Evolutionary conservation across 2,797 vertebrate species (phyloP).

Genomic region (Amblyraja radiata): DNA sequence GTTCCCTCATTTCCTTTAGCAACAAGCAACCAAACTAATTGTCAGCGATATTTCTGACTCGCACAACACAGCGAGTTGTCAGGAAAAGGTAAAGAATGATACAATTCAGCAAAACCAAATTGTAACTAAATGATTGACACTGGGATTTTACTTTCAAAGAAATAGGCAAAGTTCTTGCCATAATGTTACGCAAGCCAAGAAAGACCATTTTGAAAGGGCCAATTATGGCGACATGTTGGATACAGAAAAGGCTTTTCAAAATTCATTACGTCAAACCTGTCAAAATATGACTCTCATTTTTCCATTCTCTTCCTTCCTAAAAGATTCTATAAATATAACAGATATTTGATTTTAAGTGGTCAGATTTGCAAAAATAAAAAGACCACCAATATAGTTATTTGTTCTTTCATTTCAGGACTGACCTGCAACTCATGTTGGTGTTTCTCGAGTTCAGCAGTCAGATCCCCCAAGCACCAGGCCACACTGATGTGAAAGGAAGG

Average conservation of each 20-base stretch:
- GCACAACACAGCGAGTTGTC: not conserved
- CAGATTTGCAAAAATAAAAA: not conserved
- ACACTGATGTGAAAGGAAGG: conserved; percentile 90
- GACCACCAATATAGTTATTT: not conserved
- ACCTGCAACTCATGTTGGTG: conserved; percentile 78
- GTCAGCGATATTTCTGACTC: not conserved
- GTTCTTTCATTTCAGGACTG: conserved; percentile 11
- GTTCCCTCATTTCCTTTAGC: not conserved
- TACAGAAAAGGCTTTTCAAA: not conserved
- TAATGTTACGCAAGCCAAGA: not conserved
- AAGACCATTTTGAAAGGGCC: not conserved
- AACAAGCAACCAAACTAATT: not conserved
- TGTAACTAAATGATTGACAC: not conserved
- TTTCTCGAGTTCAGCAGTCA: conserved; percentile 52
- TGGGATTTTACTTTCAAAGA: not conserved
- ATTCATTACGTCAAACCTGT: not conserved
- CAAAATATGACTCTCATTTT: not conserved
- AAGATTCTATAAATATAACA: not conserved
- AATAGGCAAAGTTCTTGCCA: not conserved
- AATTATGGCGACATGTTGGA: not conserved
- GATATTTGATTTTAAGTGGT: not conserved
- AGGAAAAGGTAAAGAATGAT: not conserved
- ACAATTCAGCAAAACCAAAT: no score
- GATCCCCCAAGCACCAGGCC: conserved; percentile 84
- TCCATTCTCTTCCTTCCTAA: not conserved